Conservation (phyloP, 2,888 invertebrate species). For the Meliscaeva auricollis region DNA sequence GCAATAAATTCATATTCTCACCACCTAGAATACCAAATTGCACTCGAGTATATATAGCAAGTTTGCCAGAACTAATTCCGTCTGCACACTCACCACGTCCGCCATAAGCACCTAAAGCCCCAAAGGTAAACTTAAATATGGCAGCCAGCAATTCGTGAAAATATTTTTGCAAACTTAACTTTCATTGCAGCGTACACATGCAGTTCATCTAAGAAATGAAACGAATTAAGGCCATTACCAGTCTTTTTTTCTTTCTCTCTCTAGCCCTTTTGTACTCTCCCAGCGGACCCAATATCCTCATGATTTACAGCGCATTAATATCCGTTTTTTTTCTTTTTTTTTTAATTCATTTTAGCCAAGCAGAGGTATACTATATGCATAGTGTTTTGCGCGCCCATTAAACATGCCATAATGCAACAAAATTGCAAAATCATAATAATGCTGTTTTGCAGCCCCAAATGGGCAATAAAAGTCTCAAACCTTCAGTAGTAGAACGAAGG, state of each 20-base stretch:
- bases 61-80: slow-evolving; percentile 26
- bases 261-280: slow-evolving; percentile 9
- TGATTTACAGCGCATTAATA: slow-evolving; percentile 60
- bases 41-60: background rate
- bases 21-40: slow-evolving; percentile 61
- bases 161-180: slow-evolving; percentile 63
- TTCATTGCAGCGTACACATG: slow-evolving; percentile 58
- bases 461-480: slow-evolving; percentile 58
- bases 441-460: slow-evolving; percentile 48
- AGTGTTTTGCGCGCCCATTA: slow-evolving; percentile 44
- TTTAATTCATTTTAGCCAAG: background rate
- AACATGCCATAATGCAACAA: slow-evolving; percentile 59
- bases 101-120: slow-evolving; percentile 14
- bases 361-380: background rate
- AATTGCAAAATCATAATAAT: slow-evolving; percentile 52
- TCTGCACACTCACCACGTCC: background rate
- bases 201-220: slow-evolving; percentile 69
- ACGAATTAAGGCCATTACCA: slow-evolving; percentile 66
- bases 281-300: slow-evolving; percentile 59
- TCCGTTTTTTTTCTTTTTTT: slow-evolving; percentile 10
- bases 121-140: slow-evolving; percentile 40
- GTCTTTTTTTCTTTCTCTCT: background rate
- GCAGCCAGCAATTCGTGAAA: slow-evolving; percentile 57
- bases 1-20: slow-evolving; percentile 70
- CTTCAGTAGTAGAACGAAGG: background rate